Percentiles rank a stretch among this genome's conserved stretches.
Evolutionary conservation across 2,888 invertebrate species (phyloP).

Genomic region (Anthoptus insignis): DNA sequence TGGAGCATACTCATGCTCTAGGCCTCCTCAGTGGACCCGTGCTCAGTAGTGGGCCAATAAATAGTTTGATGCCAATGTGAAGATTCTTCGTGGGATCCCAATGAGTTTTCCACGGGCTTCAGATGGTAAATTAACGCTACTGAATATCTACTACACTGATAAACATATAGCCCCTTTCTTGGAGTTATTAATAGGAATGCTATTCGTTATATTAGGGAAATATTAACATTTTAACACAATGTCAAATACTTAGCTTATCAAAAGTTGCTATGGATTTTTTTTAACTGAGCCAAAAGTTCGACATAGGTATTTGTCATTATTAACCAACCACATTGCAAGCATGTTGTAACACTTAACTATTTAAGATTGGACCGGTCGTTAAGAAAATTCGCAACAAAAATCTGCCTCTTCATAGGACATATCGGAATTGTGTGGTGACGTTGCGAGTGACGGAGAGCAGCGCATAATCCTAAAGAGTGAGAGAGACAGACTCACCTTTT

Average conservation of each 20-base stretch:
- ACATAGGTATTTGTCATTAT: constrained; percentile 62
- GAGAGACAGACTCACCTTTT: constrained; percentile 71
- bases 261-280: constrained; percentile 54
- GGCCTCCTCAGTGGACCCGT: no score
- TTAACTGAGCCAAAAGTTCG: constrained; percentile 63
- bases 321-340: constrained; percentile 72
- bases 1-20: no score
- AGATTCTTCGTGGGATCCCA: no score
- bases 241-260: background rate
- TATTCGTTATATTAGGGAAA: no score
- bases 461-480: constrained; percentile 55
- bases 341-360: constrained; percentile 60
- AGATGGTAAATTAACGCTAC: no score
- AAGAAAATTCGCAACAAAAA: constrained; percentile 73
- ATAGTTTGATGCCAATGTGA: no score
- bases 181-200: no score
- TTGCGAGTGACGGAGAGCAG: constrained; percentile 67
- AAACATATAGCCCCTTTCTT: no score
- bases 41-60: no score
- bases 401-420: constrained; percentile 77
- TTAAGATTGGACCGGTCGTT: constrained; percentile 55
- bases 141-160: no score
- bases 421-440: constrained; percentile 71
- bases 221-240: no score
- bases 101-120: no score